Evolutionary conservation across 2,113 vertebrate genomes (phyloP).

Genomic region (Callithrix jacchus): DNA sequence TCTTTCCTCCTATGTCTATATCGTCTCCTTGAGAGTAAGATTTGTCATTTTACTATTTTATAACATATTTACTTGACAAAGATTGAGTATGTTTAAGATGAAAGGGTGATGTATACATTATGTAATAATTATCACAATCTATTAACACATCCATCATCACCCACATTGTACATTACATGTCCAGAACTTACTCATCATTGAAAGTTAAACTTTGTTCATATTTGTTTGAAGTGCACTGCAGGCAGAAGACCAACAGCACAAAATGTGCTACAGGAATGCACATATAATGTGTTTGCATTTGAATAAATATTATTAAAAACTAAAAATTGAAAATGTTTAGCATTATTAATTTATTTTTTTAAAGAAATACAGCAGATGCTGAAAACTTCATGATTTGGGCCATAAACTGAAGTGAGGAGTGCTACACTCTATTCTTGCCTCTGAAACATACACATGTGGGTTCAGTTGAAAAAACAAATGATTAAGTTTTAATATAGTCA

Average conservation of each 20-base stretch:
- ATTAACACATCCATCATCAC: neutral
- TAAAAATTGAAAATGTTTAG: neutral
- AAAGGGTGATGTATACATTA: too few species aligned
- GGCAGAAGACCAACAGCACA: neutral
- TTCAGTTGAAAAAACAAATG: neutral
- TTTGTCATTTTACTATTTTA: neutral
- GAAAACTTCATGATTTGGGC: neutral
- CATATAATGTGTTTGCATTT: accelerated
- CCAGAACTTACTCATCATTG: neutral
- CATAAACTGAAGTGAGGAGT: neutral
- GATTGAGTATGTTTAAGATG: neutral
- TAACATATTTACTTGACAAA: neutral
- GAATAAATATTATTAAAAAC: neutral
- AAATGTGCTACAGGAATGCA: neutral
- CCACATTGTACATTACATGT: neutral
- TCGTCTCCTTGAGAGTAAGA: neutral
- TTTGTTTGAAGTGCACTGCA: neutral
- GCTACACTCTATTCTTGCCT: neutral
- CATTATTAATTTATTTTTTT: neutral
- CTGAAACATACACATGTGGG: too few species aligned
- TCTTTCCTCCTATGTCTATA: neutral
- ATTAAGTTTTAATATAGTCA: neutral
- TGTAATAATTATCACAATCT: neutral
- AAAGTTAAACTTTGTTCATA: neutral
- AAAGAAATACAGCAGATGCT: neutral